Evolutionary conservation across 2,113 vertebrate genomes (phyloP).

Genomic region (Megaptera novaeangliae): DNA sequence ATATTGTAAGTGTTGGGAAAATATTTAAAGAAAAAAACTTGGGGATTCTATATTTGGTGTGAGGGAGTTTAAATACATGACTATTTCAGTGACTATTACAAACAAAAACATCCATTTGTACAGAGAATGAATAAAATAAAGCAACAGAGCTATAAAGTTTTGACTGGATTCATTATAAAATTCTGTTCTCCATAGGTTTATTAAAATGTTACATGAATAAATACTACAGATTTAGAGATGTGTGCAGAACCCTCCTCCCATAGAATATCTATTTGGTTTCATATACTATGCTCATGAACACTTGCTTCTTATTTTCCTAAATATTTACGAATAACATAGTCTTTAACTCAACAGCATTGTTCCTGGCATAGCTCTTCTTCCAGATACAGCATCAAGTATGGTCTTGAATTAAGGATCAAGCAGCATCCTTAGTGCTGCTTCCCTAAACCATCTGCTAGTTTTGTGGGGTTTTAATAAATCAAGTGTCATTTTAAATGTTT

Average conservation of each 20-base stretch:
- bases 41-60: slow-evolving; percentile 17
- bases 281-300: slow-evolving; percentile 26
- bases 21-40: slow-evolving; percentile 59
- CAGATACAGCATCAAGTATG: slow-evolving; percentile 6
- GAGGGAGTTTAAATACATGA: slow-evolving; percentile 8
- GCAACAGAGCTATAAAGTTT: background rate
- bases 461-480: slow-evolving; percentile 33
- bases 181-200: background rate
- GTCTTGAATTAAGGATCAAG: slow-evolving; percentile 59
- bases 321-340: background rate
- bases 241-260: background rate
- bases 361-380: background rate
- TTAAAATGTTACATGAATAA: background rate
- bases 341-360: background rate
- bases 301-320: background rate
- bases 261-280: background rate
- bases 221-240: background rate
- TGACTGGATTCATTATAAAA: slow-evolving; percentile 13
- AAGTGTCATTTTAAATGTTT: slow-evolving; percentile 41
- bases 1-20: slow-evolving; percentile 39
- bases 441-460: slow-evolving; percentile 18
- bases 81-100: slow-evolving; percentile 1
- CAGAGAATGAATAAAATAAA: background rate
- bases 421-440: slow-evolving; percentile 11
- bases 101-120: background rate